Conservation (phyloP, 53 echinoderm and acorn worm species). For the Patiria pectinifera region DNA sequence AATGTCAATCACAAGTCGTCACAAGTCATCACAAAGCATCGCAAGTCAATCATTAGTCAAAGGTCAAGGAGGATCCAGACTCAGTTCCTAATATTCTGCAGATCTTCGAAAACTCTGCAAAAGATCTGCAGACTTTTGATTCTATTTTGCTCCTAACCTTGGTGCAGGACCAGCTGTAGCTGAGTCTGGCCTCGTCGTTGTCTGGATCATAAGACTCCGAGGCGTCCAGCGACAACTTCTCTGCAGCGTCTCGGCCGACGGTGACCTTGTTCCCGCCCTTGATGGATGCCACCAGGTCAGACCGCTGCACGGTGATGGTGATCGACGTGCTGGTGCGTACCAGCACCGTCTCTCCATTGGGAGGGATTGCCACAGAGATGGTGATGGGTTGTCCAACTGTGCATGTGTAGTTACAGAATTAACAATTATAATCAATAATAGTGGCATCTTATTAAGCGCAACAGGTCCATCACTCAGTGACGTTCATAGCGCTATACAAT, state of each 20-base stretch:
- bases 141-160: background rate
- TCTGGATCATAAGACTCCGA: slow-evolving; percentile 7
- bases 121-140: background rate
- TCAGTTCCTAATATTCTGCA: too few species aligned
- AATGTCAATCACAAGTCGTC: too few species aligned
- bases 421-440: too few species aligned
- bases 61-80: too few species aligned
- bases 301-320: background rate
- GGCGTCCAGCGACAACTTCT: slow-evolving; percentile 6
- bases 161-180: background rate
- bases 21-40: too few species aligned
- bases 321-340: background rate
- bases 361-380: background rate
- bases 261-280: background rate
- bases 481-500: too few species aligned
- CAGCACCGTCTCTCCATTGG: background rate
- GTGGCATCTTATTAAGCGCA: too few species aligned
- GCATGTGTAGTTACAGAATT: background rate
- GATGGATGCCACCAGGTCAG: background rate
- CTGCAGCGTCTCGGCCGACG: background rate
- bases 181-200: background rate
- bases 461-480: too few species aligned
- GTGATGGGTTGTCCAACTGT: background rate
- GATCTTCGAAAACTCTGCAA: too few species aligned
- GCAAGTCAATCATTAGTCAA: too few species aligned